These are phyloP conservation scores for Emydocephalus ijimae DNA, from an alignment of 2,113 vertebrate genomes.

Conservation along the genomic window DNA sequence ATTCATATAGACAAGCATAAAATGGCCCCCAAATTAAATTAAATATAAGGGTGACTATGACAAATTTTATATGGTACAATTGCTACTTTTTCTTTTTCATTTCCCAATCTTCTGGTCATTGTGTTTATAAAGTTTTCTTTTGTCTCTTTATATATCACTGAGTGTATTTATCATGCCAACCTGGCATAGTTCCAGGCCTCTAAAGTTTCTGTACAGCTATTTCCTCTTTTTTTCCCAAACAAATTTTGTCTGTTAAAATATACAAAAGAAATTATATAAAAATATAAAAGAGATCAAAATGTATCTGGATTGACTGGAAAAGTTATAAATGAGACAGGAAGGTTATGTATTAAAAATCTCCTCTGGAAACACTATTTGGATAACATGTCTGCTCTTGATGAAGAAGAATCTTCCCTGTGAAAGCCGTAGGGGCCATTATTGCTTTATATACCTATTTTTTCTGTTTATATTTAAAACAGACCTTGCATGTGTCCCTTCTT, in stretches of 20 bases:
- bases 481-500: background rate
- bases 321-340: background rate
- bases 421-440: background rate
- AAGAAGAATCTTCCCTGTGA: background rate
- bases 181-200: background rate
- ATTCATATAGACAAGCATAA: background rate
- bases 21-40: background rate
- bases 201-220: background rate
- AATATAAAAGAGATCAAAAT: background rate
- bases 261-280: background rate
- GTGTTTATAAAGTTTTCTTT: background rate
- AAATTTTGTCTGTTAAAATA: background rate
- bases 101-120: background rate
- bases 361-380: background rate
- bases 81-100: background rate
- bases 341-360: background rate
- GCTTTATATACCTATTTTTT: background rate
- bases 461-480: background rate
- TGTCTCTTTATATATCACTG: background rate
- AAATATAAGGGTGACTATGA: background rate
- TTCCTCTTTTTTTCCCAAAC: background rate
- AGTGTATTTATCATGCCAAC: background rate
- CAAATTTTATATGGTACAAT: background rate
- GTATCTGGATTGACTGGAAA: background rate
- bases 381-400: background rate